Conservation (phyloP, 1,140 invertebrate genomes). For the Tetranychus urticae region DNA sequence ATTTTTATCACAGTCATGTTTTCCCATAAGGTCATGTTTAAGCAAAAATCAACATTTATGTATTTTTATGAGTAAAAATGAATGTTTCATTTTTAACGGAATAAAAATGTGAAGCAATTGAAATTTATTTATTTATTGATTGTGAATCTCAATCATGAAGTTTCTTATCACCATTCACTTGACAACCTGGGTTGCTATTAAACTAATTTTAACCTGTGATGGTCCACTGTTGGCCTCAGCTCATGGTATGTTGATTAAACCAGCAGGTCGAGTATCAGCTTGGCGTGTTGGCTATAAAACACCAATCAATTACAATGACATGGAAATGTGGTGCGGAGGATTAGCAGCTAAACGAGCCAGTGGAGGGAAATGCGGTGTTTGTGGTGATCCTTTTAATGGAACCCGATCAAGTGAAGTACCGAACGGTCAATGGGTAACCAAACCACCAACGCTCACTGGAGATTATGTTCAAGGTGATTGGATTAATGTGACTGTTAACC, state of each 20-base stretch:
- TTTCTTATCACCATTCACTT: too few relatives aligned
- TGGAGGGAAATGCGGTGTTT: conserved; percentile 56
- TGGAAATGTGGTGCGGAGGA: conserved; percentile 67
- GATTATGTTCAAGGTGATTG: conserved; percentile 57
- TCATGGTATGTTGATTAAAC: conserved; percentile 58
- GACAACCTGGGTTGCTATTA: too few relatives aligned
- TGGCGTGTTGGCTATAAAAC: conserved; percentile 52
- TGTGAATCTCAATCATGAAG: too few relatives aligned
- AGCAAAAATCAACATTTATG: too few relatives aligned
- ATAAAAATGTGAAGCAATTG: too few relatives aligned
- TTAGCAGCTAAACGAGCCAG: conserved; percentile 38
- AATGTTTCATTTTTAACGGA: too few relatives aligned
- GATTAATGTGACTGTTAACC: conserved; percentile 15
- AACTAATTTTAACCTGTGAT: too few relatives aligned
- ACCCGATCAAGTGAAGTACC: conserved; percentile 56
- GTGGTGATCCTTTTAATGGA: conserved; percentile 49
- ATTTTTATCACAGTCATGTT: too few relatives aligned
- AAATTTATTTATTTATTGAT: too few relatives aligned
- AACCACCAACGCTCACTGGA: conserved; percentile 40
- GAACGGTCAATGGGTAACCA: conserved; percentile 21
- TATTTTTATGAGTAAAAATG: too few relatives aligned
- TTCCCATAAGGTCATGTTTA: too few relatives aligned
- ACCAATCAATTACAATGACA: conserved; percentile 59
- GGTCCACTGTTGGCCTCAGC: too few relatives aligned
- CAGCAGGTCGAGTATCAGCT: conserved; percentile 53